Evolutionary conservation across 2,113 vertebrate genomes (phyloP), one percentile per base, ranked within the genome.

Genomic region (Pyrgilauda ruficollis): DNA sequence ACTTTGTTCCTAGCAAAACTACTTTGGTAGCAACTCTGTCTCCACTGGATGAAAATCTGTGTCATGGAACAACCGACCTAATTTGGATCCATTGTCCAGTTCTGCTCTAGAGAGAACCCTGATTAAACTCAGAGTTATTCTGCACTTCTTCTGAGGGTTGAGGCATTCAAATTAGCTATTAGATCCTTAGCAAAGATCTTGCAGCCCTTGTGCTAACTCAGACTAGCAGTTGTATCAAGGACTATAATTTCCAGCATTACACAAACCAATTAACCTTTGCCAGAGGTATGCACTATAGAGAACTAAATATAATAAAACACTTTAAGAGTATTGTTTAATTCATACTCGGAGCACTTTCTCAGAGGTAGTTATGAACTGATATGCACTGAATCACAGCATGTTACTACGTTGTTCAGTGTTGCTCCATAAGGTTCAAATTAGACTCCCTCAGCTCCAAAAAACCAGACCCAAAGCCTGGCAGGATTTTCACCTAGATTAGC

Each of bases 181-280:
- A 84, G 79, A 74, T 80, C 50, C 61, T 76, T 49, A 88, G 84
- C 67, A 72, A 87, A 85, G 81, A 55, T 85, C 55, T 41, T 30
- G 78, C 75, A 83, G 67, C 56, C 56, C 84, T 70, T 53, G n/a
- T 24, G 77, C 91, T 85, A 75, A 84, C 74, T 81, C 76, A 43
- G 37, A 33, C 75, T 61, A 27, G 44, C 43, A 80, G 84, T 86
- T 47, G 61, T 78, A 70, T 26, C 89, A 56, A 64, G 67, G 63
- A 66, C 76, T 19, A 56, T 27, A 83, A 83, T 50, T 91, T 68
- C 93, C 50, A 87, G 33, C 50, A 23, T 52, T 68, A 82, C 94
- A 74, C 87, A 96, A 85, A 90, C 59, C 92, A 93, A 97, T 96
- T 95, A 97, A 97, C 96, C 93, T 97, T 88, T 94, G 58, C 27